These are phyloP conservation scores for Himalopsyche anomala DNA, from an alignment of 2,888 invertebrate genomes.

Conservation along the genomic window DNA sequence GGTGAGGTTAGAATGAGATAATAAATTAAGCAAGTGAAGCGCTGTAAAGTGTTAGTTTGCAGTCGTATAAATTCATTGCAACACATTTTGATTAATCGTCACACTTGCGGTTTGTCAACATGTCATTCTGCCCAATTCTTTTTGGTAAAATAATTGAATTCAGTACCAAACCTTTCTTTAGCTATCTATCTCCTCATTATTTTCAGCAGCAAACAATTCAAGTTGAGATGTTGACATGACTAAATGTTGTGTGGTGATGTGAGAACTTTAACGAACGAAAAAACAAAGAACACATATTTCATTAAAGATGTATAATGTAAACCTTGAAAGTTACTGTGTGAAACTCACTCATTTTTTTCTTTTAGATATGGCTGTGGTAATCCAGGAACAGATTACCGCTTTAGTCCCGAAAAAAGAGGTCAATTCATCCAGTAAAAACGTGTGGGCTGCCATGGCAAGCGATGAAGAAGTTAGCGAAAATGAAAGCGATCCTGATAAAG, in stretches of 20 bases:
- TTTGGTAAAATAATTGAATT: no score
- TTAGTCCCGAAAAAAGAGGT: constrained; percentile 52
- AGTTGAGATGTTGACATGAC: no score
- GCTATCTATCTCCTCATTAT: no score
- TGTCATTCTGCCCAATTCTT: no score
- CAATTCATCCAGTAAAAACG: constrained; percentile 35
- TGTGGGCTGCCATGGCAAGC: constrained; percentile 66
- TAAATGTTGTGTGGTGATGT: no score
- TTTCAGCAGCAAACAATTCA: no score
- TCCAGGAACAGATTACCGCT: constrained; percentile 56
- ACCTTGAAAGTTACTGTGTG: neutral
- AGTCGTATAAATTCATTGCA: neutral
- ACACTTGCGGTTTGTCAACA: no score
- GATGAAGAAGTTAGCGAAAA: constrained; percentile 68
- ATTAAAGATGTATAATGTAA: no score
- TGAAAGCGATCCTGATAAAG: constrained; percentile 67
- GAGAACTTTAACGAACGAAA: no score
- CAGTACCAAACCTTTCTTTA: no score
- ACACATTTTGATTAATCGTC: no score
- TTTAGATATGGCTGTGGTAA: constrained; percentile 54
- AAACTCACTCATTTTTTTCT: neutral
- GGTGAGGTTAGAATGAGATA: neutral
- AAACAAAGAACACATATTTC: no score
- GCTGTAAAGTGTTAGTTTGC: neutral
- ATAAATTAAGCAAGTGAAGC: neutral